These are phyloP conservation scores for Peromyscus eremicus DNA, from an alignment of 2,797 vertebrate species.

Conservation along the genomic window DNA sequence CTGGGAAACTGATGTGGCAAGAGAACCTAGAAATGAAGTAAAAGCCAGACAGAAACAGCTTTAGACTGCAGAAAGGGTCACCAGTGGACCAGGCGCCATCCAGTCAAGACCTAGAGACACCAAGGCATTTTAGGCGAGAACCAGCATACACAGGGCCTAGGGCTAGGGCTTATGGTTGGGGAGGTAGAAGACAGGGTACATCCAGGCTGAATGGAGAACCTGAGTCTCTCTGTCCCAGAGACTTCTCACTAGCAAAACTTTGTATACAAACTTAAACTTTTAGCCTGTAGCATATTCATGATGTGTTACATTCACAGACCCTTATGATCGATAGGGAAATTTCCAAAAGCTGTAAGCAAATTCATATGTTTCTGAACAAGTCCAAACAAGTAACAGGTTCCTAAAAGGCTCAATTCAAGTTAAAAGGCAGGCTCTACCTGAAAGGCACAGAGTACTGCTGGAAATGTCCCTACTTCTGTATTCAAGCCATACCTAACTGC, in stretches of 20 bases:
- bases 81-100: neutral
- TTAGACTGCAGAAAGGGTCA: neutral
- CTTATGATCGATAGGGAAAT: neutral
- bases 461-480: accelerated
- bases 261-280: no score
- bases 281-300: neutral
- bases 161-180: neutral
- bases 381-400: neutral
- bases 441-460: neutral
- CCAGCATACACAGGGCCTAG: accelerated
- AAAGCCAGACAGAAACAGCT: slow-evolving; percentile 39
- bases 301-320: neutral
- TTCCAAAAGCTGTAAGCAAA: slow-evolving; percentile 23
- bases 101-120: neutral
- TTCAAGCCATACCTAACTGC: neutral
- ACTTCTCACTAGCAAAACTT: neutral
- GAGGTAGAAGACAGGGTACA: neutral
- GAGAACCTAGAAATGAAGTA: slow-evolving; percentile 83
- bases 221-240: neutral
- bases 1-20: slow-evolving; percentile 77
- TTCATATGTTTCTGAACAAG: neutral
- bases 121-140: accelerated
- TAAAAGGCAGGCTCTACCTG: neutral
- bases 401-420: neutral
- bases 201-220: neutral